Conservation (phyloP, 1,140 invertebrate species). For the Anagrus nilaparvatae region DNA sequence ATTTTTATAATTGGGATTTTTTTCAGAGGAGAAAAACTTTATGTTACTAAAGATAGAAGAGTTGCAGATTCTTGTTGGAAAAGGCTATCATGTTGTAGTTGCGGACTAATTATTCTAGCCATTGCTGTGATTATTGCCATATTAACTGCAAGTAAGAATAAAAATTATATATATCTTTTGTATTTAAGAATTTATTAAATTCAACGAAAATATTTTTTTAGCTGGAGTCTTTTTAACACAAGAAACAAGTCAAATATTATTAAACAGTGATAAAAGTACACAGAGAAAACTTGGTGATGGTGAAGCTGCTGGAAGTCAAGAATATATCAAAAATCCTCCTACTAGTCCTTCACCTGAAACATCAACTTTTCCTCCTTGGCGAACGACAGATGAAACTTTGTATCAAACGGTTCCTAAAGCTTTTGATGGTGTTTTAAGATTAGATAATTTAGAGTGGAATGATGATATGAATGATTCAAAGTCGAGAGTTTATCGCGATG, state of each 20-base stretch:
- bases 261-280: conserved; percentile 24
- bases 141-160: conserved; percentile 55
- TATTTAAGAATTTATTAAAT: conserved; percentile 1
- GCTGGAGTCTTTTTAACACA: conserved; percentile 47
- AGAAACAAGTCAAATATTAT: conserved; percentile 37
- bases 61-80: conserved; percentile 54
- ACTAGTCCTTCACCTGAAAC: conserved; percentile 39
- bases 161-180: not conserved
- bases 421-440: conserved; percentile 53
- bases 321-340: conserved; percentile 34
- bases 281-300: conserved; percentile 26
- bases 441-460: conserved; percentile 55
- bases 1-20: conserved; percentile 25
- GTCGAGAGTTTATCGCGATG: conserved; percentile 50
- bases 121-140: conserved; percentile 58
- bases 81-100: conserved; percentile 55
- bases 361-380: conserved; percentile 37
- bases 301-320: conserved; percentile 32
- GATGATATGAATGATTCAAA: conserved; percentile 47
- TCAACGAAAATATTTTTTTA: conserved; percentile 25
- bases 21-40: conserved; percentile 70
- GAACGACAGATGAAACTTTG: conserved; percentile 41
- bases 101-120: conserved; percentile 48
- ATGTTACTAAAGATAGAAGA: conserved; percentile 69
- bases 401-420: conserved; percentile 51